phyloP scores from a whole-genome alignment of 2,113 vertebrate genomes.

The Tachuris rubrigastra region DNA sequence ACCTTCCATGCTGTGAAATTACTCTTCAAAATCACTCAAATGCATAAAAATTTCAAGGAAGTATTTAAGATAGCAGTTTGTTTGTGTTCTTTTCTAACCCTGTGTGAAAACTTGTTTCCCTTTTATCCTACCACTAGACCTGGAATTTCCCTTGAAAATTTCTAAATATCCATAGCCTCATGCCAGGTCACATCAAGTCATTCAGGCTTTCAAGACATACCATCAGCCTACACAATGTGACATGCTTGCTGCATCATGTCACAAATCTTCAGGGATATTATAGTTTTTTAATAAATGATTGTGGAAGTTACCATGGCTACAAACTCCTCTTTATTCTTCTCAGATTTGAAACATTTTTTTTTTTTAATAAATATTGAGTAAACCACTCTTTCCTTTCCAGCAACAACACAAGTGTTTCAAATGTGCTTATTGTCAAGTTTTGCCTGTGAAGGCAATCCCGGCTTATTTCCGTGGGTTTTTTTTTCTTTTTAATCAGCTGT shows the following conservation, averaged over 20 bases:
- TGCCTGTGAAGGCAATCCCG: accelerated
- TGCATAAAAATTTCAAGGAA: neutral
- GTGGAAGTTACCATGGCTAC: conserved; percentile 51
- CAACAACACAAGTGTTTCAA: neutral
- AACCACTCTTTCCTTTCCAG: neutral
- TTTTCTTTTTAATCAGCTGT: neutral
- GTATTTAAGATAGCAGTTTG: neutral
- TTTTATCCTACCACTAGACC: neutral
- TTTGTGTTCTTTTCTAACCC: neutral
- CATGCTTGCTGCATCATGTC: conserved; percentile 39
- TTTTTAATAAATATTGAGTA: neutral
- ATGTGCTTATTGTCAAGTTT: neutral
- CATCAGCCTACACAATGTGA: conserved; percentile 27
- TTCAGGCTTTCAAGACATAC: conserved; percentile 13
- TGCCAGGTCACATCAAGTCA: conserved; percentile 45
- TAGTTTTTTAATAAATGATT: neutral
- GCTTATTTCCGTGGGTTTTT: neutral
- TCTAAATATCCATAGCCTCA: neutral
- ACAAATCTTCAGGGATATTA: conserved; percentile 40
- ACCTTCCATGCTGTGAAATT: neutral
- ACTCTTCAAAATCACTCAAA: neutral
- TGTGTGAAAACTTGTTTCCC: neutral
- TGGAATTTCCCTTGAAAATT: neutral
- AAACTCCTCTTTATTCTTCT: neutral
- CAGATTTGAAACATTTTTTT: neutral